Percentiles rank a stretch among this genome's conserved stretches.
These are phyloP conservation scores for Pemphigus obesinymphae DNA, from an alignment of 1,140 invertebrate species.

Conservation along the genomic window DNA sequence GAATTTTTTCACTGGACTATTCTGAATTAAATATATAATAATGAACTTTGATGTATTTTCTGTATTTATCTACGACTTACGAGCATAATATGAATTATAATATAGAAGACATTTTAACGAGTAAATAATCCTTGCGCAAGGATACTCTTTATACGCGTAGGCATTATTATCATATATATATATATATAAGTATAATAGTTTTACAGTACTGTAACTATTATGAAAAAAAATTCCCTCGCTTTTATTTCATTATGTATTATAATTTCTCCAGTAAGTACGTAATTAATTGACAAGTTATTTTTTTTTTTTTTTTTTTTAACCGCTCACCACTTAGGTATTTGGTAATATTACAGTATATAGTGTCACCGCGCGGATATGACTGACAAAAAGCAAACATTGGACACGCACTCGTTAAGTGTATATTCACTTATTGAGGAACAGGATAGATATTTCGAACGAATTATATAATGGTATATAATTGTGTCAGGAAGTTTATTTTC, in stretches of 20 bases:
- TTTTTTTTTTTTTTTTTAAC: neutral
- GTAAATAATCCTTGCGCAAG: too few relatives aligned
- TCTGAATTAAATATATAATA: too few relatives aligned
- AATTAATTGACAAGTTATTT: neutral
- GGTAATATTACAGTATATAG: too few relatives aligned
- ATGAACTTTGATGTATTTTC: too few relatives aligned
- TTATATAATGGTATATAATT: neutral
- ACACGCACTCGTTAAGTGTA: constrained; percentile 3
- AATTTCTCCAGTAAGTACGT: neutral
- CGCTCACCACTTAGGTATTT: too few relatives aligned
- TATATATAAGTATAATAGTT: neutral
- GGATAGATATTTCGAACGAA: neutral
- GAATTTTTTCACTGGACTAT: too few relatives aligned
- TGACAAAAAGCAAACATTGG: neutral
- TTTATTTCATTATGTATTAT: neutral
- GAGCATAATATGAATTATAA: too few relatives aligned
- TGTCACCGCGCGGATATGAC: neutral
- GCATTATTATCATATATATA: neutral
- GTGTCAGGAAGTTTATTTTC: neutral
- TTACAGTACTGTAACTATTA: neutral
- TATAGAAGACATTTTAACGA: too few relatives aligned
- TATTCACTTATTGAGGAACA: neutral
- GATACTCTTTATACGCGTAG: neutral
- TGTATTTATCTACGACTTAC: too few relatives aligned
- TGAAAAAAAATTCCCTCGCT: neutral